Percentiles rank a stretch among this genome's conserved stretches.
These are phyloP conservation scores for Hucho hucho DNA, from an alignment of 2,113 vertebrate species.

Conservation along the genomic window DNA sequence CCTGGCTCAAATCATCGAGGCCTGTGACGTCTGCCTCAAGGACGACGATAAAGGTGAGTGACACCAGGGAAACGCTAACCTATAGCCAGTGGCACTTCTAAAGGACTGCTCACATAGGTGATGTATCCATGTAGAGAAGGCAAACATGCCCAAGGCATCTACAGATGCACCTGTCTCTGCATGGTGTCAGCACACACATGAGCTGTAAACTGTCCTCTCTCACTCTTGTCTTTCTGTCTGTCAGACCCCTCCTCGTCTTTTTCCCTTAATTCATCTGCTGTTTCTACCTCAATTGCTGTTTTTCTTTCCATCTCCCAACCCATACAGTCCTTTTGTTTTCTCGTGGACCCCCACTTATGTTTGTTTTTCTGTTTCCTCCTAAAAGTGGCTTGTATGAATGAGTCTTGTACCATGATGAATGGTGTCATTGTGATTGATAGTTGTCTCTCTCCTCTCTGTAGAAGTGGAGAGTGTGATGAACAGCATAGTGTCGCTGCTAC, in stretches of 20 bases:
- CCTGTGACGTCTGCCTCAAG: conserved; percentile 91
- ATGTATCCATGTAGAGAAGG: neutral
- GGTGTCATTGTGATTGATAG: neutral
- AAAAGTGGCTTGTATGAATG: too few species aligned
- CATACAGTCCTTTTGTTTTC: neutral
- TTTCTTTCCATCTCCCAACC: neutral
- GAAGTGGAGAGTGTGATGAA: conserved; percentile 98
- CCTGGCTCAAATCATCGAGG: conserved; percentile 96
- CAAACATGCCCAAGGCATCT: too few species aligned
- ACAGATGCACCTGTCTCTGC: too few species aligned
- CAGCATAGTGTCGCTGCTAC: conserved; percentile 92
- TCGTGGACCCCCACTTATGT: neutral
- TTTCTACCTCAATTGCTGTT: neutral
- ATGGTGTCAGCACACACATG: too few species aligned
- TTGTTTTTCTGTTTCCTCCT: too few species aligned
- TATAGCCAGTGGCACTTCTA: too few species aligned
- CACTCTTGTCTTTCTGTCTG: neutral
- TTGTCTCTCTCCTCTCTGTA: conserved; percentile 50
- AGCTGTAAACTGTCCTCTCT: too few species aligned
- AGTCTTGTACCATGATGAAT: neutral
- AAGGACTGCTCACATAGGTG: too few species aligned
- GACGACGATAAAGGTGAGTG: conserved; percentile 95
- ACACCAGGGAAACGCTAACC: neutral
- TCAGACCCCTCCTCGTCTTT: neutral
- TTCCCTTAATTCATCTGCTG: neutral